A percentile compares a stretch with the other conserved stretches of the same genome.
Conservation (phyloP, 2,113 vertebrate genomes). For the Oreocharis arfaki region DNA sequence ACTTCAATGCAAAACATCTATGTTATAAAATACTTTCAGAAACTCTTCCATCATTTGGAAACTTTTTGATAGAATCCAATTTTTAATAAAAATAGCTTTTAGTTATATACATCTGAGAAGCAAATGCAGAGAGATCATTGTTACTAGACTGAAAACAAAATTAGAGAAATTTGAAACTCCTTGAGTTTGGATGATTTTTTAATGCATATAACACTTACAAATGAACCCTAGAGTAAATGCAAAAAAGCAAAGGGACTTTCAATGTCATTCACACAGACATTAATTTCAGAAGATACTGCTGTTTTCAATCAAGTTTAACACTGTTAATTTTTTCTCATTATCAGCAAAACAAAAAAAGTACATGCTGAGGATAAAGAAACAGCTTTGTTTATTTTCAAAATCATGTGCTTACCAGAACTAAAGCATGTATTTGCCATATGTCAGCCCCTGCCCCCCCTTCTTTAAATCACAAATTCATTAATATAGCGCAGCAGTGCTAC, state of each 20-base stretch:
- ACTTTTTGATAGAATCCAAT: not conserved
- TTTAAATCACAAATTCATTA: constrained; percentile 39
- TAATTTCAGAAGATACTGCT: not conserved
- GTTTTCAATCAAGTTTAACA: constrained; percentile 11
- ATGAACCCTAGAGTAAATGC: not conserved
- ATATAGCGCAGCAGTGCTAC: not conserved
- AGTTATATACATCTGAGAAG: not conserved
- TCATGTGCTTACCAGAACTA: constrained; percentile 49
- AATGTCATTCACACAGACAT: not conserved
- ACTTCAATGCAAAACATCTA: not conserved
- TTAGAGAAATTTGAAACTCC: not conserved
- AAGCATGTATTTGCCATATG: constrained; percentile 26
- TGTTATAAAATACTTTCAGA: not conserved
- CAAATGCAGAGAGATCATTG: not conserved
- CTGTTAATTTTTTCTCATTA: constrained; percentile 49
- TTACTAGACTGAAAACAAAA: not conserved
- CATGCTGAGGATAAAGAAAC: constrained; percentile 1
- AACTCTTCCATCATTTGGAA: not conserved
- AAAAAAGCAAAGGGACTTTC: not conserved
- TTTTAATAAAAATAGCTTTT: constrained; percentile 12
- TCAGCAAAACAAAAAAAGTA: constrained; percentile 44
- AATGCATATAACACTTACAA: not conserved
- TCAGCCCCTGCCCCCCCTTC: not conserved
- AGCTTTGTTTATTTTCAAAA: constrained; percentile 42
- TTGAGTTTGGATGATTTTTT: not conserved